Evolutionary conservation across 2,888 invertebrate genomes (phyloP).

Genomic region (Temnothorax unifasciatus): DNA sequence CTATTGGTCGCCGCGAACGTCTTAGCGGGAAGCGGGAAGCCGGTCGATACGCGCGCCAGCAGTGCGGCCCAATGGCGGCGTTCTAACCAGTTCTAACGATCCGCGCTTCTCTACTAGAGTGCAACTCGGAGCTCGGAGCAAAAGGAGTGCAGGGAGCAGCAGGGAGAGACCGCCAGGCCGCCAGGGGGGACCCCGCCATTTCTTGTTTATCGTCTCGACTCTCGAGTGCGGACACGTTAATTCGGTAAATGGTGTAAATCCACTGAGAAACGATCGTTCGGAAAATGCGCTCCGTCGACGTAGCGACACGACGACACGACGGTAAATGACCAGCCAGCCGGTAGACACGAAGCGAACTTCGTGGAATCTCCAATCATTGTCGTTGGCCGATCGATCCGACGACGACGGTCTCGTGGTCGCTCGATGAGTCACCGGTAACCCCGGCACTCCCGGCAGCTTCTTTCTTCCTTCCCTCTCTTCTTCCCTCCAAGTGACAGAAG

Average conservation of each 20-base stretch:
- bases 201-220: neutral
- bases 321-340: neutral
- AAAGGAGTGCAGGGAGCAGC: no score
- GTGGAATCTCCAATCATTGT: neutral
- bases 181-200: neutral
- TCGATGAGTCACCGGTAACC: constrained; percentile 33
- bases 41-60: neutral
- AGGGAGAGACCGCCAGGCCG: neutral
- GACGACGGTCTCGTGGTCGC: neutral
- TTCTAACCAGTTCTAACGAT: constrained; percentile 19
- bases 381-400: neutral
- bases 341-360: neutral
- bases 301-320: neutral
- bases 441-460: neutral
- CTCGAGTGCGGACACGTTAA: neutral
- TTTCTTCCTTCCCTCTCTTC: neutral
- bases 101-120: neutral
- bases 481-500: neutral
- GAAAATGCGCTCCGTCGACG: neutral
- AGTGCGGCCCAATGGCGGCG: neutral
- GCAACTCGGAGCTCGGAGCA: neutral
- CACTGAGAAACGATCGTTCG: neutral
- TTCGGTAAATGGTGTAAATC: neutral
- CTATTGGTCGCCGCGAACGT: constrained; percentile 6
- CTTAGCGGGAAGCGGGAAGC: no score